A percentile compares a stretch with the other conserved stretches of the same genome.
Conservation (phyloP, 2,888 invertebrate species). For the Phragmatobia fuliginosa region DNA sequence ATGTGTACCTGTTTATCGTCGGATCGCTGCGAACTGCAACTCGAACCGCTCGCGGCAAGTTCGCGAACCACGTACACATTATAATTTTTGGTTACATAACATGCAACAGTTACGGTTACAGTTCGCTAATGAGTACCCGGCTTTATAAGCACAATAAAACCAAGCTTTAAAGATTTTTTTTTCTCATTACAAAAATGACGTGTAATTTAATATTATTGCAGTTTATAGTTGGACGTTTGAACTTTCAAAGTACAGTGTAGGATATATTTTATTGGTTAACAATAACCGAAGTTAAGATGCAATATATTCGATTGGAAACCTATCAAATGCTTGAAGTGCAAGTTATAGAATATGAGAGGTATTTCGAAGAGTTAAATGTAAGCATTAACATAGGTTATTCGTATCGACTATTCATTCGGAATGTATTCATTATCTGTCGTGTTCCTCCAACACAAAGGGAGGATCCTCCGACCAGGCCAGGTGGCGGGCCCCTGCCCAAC, state of each 20-base stretch:
- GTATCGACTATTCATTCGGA: not conserved
- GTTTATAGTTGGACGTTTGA: slow-evolving; percentile 38
- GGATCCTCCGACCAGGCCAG: no score
- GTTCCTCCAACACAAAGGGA: no score
- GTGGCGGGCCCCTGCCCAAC: no score
- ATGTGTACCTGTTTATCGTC: no score
- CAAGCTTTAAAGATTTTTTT: slow-evolving; percentile 40
- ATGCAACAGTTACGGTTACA: no score
- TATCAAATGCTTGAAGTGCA: not conserved
- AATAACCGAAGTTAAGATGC: slow-evolving; percentile 47
- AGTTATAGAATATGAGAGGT: not conserved
- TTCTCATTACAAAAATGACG: slow-evolving; percentile 53
- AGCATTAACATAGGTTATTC: not conserved
- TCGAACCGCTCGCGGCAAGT: no score
- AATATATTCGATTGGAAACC: not conserved
- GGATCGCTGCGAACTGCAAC: no score
- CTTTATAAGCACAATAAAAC: slow-evolving; percentile 38
- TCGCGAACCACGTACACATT: no score
- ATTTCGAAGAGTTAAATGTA: not conserved
- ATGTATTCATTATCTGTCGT: not conserved
- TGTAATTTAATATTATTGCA: slow-evolving; percentile 53
- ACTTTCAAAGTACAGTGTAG: slow-evolving; percentile 29
- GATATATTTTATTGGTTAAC: slow-evolving; percentile 52
- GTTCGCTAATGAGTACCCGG: no score
- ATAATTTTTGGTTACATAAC: no score